Percentiles rank a stretch among this genome's conserved stretches.
phyloP scores from a whole-genome alignment of 1,140 invertebrate species.

The Lysiphlebus fabarum region DNA sequence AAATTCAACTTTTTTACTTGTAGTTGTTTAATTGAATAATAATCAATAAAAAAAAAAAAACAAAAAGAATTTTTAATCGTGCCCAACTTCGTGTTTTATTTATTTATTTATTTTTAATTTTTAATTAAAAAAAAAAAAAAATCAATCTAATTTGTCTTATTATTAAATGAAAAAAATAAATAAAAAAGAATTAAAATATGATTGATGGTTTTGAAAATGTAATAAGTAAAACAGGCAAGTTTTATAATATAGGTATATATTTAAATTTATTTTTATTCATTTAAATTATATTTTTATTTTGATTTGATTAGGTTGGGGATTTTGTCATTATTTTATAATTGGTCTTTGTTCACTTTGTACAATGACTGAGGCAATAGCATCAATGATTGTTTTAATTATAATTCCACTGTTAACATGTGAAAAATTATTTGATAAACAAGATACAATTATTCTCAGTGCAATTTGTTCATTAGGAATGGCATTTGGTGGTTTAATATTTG shows the following conservation, averaged over 20 bases:
- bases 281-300: neutral
- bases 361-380: conserved; percentile 33
- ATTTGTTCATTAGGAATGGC: conserved; percentile 36
- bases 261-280: conserved; percentile 7
- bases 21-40: too few relatives aligned
- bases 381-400: conserved; percentile 28
- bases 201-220: conserved; percentile 29
- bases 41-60: too few relatives aligned
- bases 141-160: too few relatives aligned
- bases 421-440: conserved; percentile 25
- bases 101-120: too few relatives aligned
- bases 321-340: conserved; percentile 34
- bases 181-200: conserved; percentile 23
- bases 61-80: too few relatives aligned
- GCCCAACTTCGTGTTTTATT: too few relatives aligned
- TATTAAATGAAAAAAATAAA: neutral
- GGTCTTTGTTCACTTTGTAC: conserved; percentile 33
- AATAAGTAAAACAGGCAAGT: conserved; percentile 33
- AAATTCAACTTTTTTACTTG: too few relatives aligned
- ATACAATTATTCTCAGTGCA: conserved; percentile 27
- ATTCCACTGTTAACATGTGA: conserved; percentile 36
- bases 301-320: conserved; percentile 34
- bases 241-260: neutral
- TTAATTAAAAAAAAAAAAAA: too few relatives aligned
- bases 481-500: conserved; percentile 34